Percentiles rank a stretch among this genome's conserved stretches.
Evolutionary conservation across 2,113 vertebrate species (phyloP).

Genomic region (Melospiza georgiana): DNA sequence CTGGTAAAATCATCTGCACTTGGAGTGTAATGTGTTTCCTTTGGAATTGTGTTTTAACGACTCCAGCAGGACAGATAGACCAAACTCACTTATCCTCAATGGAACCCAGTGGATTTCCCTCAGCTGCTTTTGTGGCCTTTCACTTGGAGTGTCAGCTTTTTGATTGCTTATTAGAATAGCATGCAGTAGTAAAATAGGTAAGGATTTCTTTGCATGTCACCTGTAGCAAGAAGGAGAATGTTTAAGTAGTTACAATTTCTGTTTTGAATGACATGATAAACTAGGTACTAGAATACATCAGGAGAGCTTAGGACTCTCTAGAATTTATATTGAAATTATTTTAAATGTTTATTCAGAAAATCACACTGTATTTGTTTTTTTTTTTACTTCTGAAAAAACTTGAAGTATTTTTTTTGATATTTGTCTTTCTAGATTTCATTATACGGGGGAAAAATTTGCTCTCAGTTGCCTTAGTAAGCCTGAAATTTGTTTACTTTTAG

Average conservation of each 20-base stretch:
- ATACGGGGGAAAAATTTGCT: background rate
- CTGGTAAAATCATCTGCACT: background rate
- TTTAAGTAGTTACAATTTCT: background rate
- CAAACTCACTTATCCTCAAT: background rate
- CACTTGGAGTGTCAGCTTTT: background rate
- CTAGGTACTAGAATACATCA: background rate
- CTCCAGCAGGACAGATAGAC: background rate
- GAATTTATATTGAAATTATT: background rate
- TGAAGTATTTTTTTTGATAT: background rate
- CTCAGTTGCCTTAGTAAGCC: background rate
- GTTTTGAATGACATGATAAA: background rate
- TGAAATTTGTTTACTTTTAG: background rate
- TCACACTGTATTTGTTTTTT: background rate
- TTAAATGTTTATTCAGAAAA: background rate
- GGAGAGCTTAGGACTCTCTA: background rate
- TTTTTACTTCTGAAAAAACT: background rate
- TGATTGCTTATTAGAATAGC: background rate
- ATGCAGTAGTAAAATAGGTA: background rate
- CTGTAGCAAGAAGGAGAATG: background rate
- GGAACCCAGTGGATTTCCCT: background rate
- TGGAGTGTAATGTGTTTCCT: background rate
- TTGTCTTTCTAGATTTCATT: background rate
- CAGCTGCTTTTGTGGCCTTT: background rate
- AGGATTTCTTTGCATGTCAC: background rate
- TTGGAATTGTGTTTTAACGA: background rate